Percentiles rank a stretch among this genome's conserved stretches.
phyloP scores from a whole-genome alignment of 2,888 invertebrate genomes.

The Ochropleura plecta region DNA sequence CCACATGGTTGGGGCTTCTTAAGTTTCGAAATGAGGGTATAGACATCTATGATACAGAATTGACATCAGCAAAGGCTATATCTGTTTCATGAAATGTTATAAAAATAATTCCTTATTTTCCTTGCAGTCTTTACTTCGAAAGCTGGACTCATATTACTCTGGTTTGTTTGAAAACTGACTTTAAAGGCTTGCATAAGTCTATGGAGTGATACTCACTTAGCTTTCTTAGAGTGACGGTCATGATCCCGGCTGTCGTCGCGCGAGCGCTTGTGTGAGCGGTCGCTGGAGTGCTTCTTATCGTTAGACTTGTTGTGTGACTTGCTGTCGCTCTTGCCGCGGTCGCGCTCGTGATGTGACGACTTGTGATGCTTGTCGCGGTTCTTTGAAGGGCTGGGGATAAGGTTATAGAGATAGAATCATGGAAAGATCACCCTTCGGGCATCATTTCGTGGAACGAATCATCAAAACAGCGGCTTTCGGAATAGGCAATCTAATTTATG shows the following conservation, averaged over 20 bases:
- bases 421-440: neutral
- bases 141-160: too few relatives aligned
- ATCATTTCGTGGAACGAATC: neutral
- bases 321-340: conserved; percentile 72
- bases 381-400: conserved; percentile 84
- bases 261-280: conserved; percentile 92
- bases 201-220: conserved; percentile 86
- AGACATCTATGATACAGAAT: too few relatives aligned
- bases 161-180: too few relatives aligned
- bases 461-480: neutral
- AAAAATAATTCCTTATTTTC: too few relatives aligned
- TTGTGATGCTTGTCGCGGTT: conserved; percentile 87
- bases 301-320: conserved; percentile 81
- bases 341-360: conserved; percentile 78
- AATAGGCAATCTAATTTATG: neutral
- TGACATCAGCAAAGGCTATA: too few relatives aligned
- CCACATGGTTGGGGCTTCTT: too few relatives aligned
- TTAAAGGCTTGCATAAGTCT: too few relatives aligned
- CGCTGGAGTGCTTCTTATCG: conserved; percentile 80
- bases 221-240: conserved; percentile 92
- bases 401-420: neutral
- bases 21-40: too few relatives aligned
- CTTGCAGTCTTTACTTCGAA: too few relatives aligned
- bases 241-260: conserved; percentile 94
- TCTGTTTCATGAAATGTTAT: too few relatives aligned